These are phyloP conservation scores for Trinorchestia longiramus DNA, from an alignment of 1,140 invertebrate genomes.

Conservation along the genomic window DNA sequence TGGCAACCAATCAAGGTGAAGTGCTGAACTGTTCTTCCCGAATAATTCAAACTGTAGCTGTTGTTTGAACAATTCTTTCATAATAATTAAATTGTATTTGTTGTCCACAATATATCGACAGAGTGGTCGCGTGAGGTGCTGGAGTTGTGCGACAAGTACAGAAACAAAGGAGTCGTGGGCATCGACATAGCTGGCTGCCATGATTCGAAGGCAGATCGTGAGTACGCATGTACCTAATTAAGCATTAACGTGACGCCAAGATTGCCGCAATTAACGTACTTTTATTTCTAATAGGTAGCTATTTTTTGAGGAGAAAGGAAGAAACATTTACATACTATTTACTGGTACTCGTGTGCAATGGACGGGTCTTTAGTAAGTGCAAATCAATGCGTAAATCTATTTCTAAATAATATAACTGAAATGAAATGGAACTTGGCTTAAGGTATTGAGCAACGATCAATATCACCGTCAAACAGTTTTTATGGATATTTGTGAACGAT, in stretches of 20 bases:
- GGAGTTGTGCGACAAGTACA: conserved; percentile 72
- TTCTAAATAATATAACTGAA: too few relatives aligned
- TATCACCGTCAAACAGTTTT: too few relatives aligned
- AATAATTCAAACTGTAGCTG: not conserved
- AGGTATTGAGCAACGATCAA: too few relatives aligned
- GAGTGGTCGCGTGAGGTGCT: conserved; percentile 73
- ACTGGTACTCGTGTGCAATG: too few relatives aligned
- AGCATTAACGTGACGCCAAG: not conserved
- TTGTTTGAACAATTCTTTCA: not conserved
- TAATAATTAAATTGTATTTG: not conserved
- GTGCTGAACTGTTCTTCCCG: not conserved
- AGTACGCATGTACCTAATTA: not conserved
- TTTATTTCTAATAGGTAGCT: too few relatives aligned
- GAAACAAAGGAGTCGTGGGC: conserved; percentile 74
- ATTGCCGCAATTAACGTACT: too few relatives aligned
- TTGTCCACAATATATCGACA: conserved; percentile 55
- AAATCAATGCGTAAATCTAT: too few relatives aligned
- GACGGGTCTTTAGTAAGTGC: too few relatives aligned
- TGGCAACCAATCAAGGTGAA: not conserved
- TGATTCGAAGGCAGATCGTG: conserved; percentile 55
- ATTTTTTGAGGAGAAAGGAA: too few relatives aligned
- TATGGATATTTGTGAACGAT: too few relatives aligned
- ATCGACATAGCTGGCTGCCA: conserved; percentile 77
- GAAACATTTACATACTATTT: too few relatives aligned
- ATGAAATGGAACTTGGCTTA: too few relatives aligned